These are phyloP conservation scores for Drosophila tani DNA, from an alignment of 1,140 invertebrate genomes.

Conservation along the genomic window DNA sequence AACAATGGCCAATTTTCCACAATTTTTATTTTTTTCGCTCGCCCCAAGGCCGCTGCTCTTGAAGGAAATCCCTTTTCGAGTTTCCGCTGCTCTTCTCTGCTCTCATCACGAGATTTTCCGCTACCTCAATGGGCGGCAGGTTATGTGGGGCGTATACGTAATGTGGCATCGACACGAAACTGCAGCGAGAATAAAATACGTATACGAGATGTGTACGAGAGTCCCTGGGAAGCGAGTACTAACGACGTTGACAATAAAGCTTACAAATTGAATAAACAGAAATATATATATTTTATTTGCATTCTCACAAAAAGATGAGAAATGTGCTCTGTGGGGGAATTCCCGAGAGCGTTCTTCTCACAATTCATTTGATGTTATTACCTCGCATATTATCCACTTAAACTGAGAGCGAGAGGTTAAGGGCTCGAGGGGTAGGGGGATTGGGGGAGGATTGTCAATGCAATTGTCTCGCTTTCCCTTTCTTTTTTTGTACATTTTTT, in stretches of 20 bases:
- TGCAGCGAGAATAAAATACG: constrained; percentile 6
- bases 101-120: constrained; percentile 6
- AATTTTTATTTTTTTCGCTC: background rate
- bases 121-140: constrained; percentile 10
- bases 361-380: constrained; percentile 40
- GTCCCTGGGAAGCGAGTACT: constrained; percentile 28
- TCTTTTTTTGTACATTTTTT: background rate
- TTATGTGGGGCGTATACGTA: constrained; percentile 27
- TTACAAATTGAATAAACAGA: constrained; percentile 59
- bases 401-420: constrained; percentile 24
- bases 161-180: constrained; percentile 10
- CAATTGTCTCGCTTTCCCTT: constrained; percentile 1
- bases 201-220: constrained; percentile 2
- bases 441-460: constrained; percentile 17
- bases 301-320: constrained; percentile 18
- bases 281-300: constrained; percentile 34
- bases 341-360: constrained; percentile 33
- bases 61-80: constrained; percentile 15
- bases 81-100: background rate
- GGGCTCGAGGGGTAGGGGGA: background rate
- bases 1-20: background rate
- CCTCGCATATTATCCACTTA: constrained; percentile 44
- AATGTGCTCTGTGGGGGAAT: background rate
- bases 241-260: constrained; percentile 58
- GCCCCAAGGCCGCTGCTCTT: background rate